Conservation (phyloP, 2,888 invertebrate species). For the Apamea epomidion region DNA sequence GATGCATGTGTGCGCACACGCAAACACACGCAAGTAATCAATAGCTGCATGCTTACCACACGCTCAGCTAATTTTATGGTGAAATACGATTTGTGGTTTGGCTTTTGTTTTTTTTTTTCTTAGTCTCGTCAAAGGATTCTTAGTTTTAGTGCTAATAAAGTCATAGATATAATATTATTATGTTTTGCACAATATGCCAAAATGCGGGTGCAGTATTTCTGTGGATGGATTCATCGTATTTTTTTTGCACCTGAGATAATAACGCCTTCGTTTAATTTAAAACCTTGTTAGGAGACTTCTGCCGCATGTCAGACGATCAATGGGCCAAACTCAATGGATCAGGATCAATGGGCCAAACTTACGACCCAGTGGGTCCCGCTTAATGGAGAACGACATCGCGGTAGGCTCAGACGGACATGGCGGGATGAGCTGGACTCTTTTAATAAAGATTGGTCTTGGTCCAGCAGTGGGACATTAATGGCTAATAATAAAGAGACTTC, state of each 20-base stretch:
- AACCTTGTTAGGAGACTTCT: too few relatives aligned
- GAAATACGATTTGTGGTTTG: constrained; percentile 61
- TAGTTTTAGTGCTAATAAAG: constrained; percentile 47
- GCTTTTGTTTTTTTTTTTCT: constrained; percentile 46
- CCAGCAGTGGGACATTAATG: too few relatives aligned
- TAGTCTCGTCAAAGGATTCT: constrained; percentile 21
- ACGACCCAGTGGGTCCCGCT: too few relatives aligned
- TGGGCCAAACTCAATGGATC: too few relatives aligned
- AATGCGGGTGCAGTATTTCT: constrained; percentile 9
- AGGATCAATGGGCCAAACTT: too few relatives aligned
- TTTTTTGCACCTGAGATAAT: not conserved
- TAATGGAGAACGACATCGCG: too few relatives aligned
- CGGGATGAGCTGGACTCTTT: too few relatives aligned
- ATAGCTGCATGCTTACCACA: constrained; percentile 53
- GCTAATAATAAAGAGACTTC: not conserved
- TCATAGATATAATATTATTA: not conserved
- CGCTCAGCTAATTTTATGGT: constrained; percentile 60
- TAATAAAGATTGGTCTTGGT: too few relatives aligned
- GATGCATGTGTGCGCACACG: constrained; percentile 50
- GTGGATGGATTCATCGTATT: not conserved
- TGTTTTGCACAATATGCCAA: not conserved
- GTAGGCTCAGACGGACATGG: too few relatives aligned
- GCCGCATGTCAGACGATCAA: too few relatives aligned
- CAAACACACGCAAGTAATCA: constrained; percentile 24
- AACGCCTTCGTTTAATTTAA: too few relatives aligned